These are phyloP conservation scores for Ascaphus truei DNA, from an alignment of 2,113 vertebrate species.

Conservation along the genomic window DNA sequence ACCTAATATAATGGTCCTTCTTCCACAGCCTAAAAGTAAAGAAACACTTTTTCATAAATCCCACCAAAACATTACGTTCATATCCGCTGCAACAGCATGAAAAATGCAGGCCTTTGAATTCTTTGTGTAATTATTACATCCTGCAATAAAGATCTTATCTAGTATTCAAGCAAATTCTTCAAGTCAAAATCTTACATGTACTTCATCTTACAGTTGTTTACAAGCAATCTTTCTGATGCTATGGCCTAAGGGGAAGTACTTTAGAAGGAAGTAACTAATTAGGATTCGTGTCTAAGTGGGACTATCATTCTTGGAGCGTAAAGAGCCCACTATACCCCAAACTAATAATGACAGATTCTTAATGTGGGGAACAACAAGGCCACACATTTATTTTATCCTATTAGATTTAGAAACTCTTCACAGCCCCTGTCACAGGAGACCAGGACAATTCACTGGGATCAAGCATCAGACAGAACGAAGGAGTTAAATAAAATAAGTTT, in stretches of 20 bases:
- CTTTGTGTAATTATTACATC: conserved; percentile 33
- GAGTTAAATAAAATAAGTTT: too few species aligned
- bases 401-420: neutral
- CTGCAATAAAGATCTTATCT: conserved; percentile 29
- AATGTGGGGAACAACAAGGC: too few species aligned
- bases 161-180: conserved; percentile 2
- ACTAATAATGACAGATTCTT: too few species aligned
- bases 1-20: too few species aligned
- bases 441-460: too few species aligned
- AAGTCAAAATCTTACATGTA: neutral
- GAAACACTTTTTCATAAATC: conserved; percentile 9
- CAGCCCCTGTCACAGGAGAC: neutral
- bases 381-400: neutral
- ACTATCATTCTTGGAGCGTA: neutral
- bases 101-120: neutral
- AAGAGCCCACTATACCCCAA: too few species aligned
- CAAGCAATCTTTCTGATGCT: conserved; percentile 3
- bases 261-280: conserved; percentile 28
- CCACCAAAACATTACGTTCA: neutral
- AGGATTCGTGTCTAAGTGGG: neutral
- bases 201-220: conserved; percentile 22
- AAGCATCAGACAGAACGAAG: too few species aligned
- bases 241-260: neutral
- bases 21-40: neutral
- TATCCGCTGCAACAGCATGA: neutral